Base-by-base conservation (phyloP, 2,113 vertebrate genomes). In the Petroica traversi region DNA sequence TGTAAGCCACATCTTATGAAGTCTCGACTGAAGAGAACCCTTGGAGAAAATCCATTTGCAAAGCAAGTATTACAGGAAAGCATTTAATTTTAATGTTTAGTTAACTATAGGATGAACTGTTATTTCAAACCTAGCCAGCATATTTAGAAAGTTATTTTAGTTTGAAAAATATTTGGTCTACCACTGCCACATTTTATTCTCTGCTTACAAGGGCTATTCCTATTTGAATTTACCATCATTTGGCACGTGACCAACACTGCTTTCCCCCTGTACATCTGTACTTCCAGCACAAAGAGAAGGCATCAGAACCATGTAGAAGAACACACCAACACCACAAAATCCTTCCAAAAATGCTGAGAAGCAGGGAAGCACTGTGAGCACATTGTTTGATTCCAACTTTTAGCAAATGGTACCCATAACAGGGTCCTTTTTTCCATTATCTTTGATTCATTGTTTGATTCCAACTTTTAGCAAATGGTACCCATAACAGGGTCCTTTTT, bases 391-490 rank as follows among this genome's bases (percentile, higher is more conserved):
- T 41, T 82, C 59, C 59, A 5, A n/a, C 29, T 67, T 92, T 64
- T 23, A 79, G 24, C 34, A 81, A 72, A 79, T 43, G 0, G 9
- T 16, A 48, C 26, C 40, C 18, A 6, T 1, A 61, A 19, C 12
- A 73, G 23, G 33, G 38, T 79, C 71, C 16, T 22, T 33, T n/a
- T n/a, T n/a, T n/a, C n/a, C n/a, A n/a, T n/a, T n/a, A n/a, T n/a
- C n/a, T n/a, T n/a, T n/a, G n/a, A n/a, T n/a, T n/a, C 1, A 1
- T 3, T 19, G 25, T 8, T 25, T 0, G 1, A 57, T 41, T 82
- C 59, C 59, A 5, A n/a, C 29, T 67, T 92, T 64, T 23, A 79
- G 24, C 34, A 81, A 72, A 79, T 43, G 0, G 9, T 16, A 48
- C 26, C 40, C 18, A 6, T 1, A 61, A 19, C 12, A 73, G 23